Evolutionary conservation across 2,113 vertebrate species (phyloP), one percentile per base, ranked within the genome.

Genomic region (Bombycilla garrulus): DNA sequence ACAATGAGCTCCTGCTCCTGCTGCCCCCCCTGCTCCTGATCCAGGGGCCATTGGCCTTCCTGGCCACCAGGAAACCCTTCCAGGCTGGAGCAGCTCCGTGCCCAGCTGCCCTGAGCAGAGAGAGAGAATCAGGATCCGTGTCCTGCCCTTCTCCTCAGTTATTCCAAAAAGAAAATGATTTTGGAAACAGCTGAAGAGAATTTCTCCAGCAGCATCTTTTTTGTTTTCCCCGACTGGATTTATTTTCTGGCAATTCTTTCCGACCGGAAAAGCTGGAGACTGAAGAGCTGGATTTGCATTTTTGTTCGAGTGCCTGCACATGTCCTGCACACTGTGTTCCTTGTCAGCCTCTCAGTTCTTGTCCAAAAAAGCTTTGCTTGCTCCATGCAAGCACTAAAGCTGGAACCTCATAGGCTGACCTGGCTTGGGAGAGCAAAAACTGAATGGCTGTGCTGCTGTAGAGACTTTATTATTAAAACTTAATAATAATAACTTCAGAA

Each of bases 311-410:
- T 93, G 96, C 94, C 93, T 96, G 91, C 95, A 95, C 95, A 94
- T 97, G 95, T 97, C 69, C 97, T 95, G 96, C 95, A 97, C 96
- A 96, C 89, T 94, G 71, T 97, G 97, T 97, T 97, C 97, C 85
- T 57, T 95, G 72, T 76, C 80, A 96, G 92, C 73, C 71, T 58
- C 85, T 58, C 91, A 16, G 53, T 50, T 86, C 62, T 71, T 70
- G 79, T 86, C 93, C 95, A 95, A 84, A 92, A 96, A 95, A 85
- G 42, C 64, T 88, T 47, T 45, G 6, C 82, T 86, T 62, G 87
- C 72, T 81, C 35, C 83, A 76, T 85, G 74, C 85, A 35, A 76
- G 60, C 64, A 7, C 87, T 88, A 29, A 42, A 81, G 56, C 56
- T 83, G 92, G 58, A 83, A 56, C 64, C n/a, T 95, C 84, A 17